A percentile compares a stretch with the other conserved stretches of the same genome.
These are phyloP conservation scores for Apotomis betuletana DNA, from an alignment of 2,888 invertebrate genomes.

Conservation along the genomic window DNA sequence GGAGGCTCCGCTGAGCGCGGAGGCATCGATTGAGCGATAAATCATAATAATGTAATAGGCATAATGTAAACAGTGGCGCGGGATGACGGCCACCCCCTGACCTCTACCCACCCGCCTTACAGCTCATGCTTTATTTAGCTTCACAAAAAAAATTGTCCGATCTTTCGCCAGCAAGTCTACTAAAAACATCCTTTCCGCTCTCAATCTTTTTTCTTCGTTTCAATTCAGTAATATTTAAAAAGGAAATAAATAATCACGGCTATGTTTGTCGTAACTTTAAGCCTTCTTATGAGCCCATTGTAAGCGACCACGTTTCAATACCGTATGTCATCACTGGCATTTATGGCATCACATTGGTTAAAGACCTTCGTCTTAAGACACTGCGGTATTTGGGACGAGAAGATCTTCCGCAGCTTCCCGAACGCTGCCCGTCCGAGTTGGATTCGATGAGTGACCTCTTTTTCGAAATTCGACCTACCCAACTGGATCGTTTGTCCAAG, in stretches of 20 bases:
- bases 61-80: slow-evolving; percentile 73
- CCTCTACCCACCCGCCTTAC: slow-evolving; percentile 52
- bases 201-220: background rate
- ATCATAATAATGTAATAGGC: slow-evolving; percentile 79
- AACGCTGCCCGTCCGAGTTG: too few relatives aligned
- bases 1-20: slow-evolving; percentile 52
- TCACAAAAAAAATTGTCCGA: slow-evolving; percentile 52
- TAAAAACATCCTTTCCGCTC: background rate
- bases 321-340: too few relatives aligned
- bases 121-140: slow-evolving; percentile 53
- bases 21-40: slow-evolving; percentile 78
- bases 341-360: too few relatives aligned
- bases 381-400: too few relatives aligned
- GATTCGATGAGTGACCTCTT: too few relatives aligned
- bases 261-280: background rate
- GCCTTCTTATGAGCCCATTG: too few relatives aligned
- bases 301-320: too few relatives aligned
- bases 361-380: too few relatives aligned
- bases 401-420: too few relatives aligned
- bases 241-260: too few relatives aligned
- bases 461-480: too few relatives aligned
- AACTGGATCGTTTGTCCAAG: too few relatives aligned
- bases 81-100: slow-evolving; percentile 53
- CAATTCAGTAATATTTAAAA: background rate
- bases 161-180: background rate